A percentile compares a stretch with the other conserved stretches of the same genome.
phyloP scores from a whole-genome alignment of 2,888 invertebrate species.

The Dichetophora obliterata region DNA sequence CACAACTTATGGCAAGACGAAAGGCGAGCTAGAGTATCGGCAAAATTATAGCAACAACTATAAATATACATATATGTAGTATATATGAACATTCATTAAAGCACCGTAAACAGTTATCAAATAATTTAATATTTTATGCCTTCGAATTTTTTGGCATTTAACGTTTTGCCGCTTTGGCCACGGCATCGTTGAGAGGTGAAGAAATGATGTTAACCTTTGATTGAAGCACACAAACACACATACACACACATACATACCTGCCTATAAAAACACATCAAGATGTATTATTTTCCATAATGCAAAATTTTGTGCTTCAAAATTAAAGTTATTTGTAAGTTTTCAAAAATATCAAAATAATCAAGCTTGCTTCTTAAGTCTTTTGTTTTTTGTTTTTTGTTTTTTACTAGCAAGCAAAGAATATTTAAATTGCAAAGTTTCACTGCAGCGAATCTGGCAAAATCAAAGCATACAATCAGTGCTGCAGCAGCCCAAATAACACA shows the following conservation, averaged over 20 bases:
- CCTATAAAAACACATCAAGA: too few species aligned
- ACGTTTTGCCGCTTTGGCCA: conserved; percentile 18
- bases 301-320: not conserved
- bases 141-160: conserved; percentile 34
- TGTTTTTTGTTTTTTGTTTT: not conserved
- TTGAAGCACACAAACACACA: not conserved
- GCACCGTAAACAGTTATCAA: conserved; percentile 1
- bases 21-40: not conserved
- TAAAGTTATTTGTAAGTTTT: not conserved
- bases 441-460: not conserved
- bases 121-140: conserved; percentile 32
- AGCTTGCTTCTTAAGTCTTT: conserved; percentile 18
- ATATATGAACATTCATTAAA: not conserved
- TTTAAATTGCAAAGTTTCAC: not conserved
- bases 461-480: not conserved
- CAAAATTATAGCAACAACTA: too few species aligned
- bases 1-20: not conserved
- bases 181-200: conserved; percentile 19
- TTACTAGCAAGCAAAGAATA: too few species aligned
- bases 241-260: too few species aligned
- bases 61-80: too few species aligned
- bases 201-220: conserved; percentile 32
- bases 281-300: too few species aligned
- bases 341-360: not conserved
- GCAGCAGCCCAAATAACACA: not conserved